Evolutionary conservation across 2,113 vertebrate genomes (phyloP).

Genomic region (Cyphomyrus discorhynchus): DNA sequence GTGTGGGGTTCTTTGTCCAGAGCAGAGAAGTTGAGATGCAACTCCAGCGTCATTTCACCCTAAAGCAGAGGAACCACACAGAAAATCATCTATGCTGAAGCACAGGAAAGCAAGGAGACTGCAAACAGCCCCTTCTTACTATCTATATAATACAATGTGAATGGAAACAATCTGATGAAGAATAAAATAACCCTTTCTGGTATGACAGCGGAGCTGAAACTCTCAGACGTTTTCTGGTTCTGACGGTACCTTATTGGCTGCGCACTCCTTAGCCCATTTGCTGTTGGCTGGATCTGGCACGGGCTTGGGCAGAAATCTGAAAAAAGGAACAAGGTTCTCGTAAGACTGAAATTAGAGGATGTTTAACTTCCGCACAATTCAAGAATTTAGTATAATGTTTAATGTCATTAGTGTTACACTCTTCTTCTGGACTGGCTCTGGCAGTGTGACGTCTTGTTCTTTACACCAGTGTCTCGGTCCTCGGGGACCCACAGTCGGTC

Average conservation of each 20-base stretch:
- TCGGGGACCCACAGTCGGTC: neutral
- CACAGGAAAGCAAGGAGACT: neutral
- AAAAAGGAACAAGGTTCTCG: neutral
- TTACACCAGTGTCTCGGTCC: neutral
- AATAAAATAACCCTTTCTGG: neutral
- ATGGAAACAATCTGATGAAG: neutral
- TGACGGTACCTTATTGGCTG: constrained; percentile 45
- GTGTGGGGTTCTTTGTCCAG: constrained; percentile 41
- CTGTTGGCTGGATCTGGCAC: constrained; percentile 70
- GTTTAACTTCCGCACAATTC: neutral
- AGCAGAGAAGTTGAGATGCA: constrained; percentile 34
- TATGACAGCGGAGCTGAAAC: neutral
- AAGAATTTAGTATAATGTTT: neutral
- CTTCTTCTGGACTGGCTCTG: neutral
- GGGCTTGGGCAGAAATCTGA: constrained; percentile 39
- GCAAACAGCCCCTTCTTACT: neutral
- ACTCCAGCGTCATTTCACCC: constrained; percentile 44
- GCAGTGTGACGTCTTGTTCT: neutral
- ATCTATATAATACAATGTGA: neutral
- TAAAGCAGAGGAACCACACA: constrained; percentile 26
- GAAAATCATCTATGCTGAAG: neutral
- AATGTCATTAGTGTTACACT: neutral
- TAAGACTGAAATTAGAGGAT: constrained; percentile 23
- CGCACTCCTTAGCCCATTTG: constrained; percentile 63
- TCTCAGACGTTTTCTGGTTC: neutral